Conservation (phyloP, 1,140 invertebrate species). For the Stegodyphus dumicola region DNA sequence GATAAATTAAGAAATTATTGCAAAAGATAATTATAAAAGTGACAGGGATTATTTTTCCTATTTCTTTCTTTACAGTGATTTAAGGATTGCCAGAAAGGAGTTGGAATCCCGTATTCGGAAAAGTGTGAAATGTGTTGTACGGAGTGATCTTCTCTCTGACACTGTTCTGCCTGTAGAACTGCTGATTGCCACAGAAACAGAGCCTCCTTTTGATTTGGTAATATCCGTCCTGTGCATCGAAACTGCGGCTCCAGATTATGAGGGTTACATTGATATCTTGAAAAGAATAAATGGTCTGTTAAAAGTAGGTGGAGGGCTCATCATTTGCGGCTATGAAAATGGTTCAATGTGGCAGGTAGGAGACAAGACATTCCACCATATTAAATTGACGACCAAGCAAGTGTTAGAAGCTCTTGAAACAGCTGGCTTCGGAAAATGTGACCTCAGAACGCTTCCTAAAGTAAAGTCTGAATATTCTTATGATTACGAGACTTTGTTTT, state of each 20-base stretch:
- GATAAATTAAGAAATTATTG: too few relatives aligned
- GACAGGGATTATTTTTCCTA: too few relatives aligned
- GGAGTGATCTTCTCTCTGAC: neutral
- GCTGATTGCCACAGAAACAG: neutral
- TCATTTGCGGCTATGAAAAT: slow-evolving; percentile 21
- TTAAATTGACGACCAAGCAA: neutral
- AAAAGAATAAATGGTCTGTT: slow-evolving; percentile 13
- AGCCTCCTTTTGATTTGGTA: slow-evolving; percentile 2
- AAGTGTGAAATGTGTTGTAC: slow-evolving; percentile 8
- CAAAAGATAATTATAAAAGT: too few relatives aligned
- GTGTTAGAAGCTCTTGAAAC: neutral
- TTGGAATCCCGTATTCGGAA: slow-evolving; percentile 11
- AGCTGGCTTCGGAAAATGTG: slow-evolving; percentile 12
- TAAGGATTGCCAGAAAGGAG: neutral
- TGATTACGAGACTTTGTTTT: slow-evolving; percentile 17
- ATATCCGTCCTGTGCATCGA: slow-evolving; percentile 1
- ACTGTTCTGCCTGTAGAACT: neutral
- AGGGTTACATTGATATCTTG: slow-evolving; percentile 4
- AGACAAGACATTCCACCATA: neutral
- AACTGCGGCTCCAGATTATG: slow-evolving; percentile 2
- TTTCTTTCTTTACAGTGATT: neutral
- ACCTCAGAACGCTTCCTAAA: neutral
- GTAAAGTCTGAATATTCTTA: slow-evolving; percentile 4
- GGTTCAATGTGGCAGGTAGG: slow-evolving; percentile 10
- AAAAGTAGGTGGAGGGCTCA: neutral